phyloP scores from a whole-genome alignment of 1,140 invertebrate species.

The Panonychus citri region DNA sequence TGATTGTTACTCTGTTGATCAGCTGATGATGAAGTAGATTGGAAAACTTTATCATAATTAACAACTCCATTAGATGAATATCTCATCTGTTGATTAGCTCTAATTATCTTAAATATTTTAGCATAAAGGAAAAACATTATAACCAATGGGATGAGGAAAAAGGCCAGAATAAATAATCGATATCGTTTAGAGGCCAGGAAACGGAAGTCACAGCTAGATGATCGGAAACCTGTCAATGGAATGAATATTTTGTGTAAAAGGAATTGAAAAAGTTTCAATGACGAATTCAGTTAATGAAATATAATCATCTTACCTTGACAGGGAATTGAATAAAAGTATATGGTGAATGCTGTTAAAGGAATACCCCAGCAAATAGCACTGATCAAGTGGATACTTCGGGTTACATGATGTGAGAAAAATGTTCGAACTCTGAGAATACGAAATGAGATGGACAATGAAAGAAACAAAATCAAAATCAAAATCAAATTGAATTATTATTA shows the following conservation, averaged over 20 bases:
- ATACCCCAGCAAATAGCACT: constrained; percentile 8
- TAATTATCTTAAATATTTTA: constrained; percentile 33
- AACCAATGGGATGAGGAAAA: constrained; percentile 25
- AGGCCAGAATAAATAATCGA: constrained; percentile 6
- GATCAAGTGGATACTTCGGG: constrained; percentile 8
- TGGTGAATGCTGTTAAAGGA: constrained; percentile 2
- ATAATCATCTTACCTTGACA: constrained; percentile 9
- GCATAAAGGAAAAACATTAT: constrained; percentile 33
- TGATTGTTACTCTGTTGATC: background rate
- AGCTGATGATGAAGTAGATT: background rate
- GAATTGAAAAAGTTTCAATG: background rate
- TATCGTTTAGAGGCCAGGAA: constrained; percentile 6
- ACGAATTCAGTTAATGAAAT: no score
- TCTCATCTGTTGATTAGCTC: constrained; percentile 24
- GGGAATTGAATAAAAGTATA: constrained; percentile 8
- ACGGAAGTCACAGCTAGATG: background rate
- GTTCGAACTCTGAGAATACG: background rate
- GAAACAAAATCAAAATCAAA: background rate
- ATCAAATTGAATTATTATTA: no score
- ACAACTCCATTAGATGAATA: background rate
- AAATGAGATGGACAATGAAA: background rate
- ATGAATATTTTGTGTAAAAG: background rate
- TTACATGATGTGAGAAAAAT: constrained; percentile 8
- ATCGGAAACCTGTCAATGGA: constrained; percentile 6
- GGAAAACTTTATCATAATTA: background rate